Percentiles rank a stretch among this genome's conserved stretches.
These are phyloP conservation scores for Volucella zonaria DNA, from an alignment of 2,888 invertebrate species.

Conservation along the genomic window DNA sequence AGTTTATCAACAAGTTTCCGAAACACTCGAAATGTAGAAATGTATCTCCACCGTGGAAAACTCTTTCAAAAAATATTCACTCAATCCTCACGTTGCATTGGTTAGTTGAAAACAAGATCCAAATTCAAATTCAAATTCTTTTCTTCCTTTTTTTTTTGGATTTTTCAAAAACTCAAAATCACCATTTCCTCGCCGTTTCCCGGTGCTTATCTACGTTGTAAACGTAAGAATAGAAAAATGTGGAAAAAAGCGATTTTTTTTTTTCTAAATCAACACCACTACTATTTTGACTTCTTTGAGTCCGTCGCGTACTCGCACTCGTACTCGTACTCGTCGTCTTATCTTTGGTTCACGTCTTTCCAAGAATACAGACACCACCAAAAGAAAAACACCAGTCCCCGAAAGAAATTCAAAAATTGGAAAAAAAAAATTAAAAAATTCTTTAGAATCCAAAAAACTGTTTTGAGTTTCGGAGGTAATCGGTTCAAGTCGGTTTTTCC, in stretches of 20 bases:
- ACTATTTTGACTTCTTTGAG: constrained; percentile 38
- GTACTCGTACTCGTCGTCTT: constrained; percentile 28
- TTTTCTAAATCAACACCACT: constrained; percentile 32
- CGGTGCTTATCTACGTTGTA: constrained; percentile 2
- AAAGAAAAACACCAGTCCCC: constrained; percentile 1
- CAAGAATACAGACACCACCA: constrained; percentile 7
- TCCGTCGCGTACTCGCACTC: constrained; percentile 44
- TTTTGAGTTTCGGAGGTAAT: background rate
- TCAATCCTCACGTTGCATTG: background rate
- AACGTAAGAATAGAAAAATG: constrained; percentile 25
- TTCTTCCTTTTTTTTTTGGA: background rate
- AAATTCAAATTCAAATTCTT: no score
- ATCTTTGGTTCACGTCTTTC: constrained; percentile 40
- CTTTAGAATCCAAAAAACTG: constrained; percentile 30
- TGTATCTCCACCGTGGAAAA: background rate
- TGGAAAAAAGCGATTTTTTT: constrained; percentile 1
- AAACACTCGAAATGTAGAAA: constrained; percentile 4
- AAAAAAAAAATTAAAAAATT: background rate
- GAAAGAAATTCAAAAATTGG: constrained; percentile 26
- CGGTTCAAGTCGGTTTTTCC: constrained; percentile 11
- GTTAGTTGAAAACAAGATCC: background rate
- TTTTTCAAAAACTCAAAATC: constrained; percentile 1
- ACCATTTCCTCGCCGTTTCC: background rate
- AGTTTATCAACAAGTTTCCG: constrained; percentile 50
- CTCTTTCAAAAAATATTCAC: background rate